Evolutionary conservation across 2,113 vertebrate species (phyloP).

Genomic region (Pygoscelis antarcticus): DNA sequence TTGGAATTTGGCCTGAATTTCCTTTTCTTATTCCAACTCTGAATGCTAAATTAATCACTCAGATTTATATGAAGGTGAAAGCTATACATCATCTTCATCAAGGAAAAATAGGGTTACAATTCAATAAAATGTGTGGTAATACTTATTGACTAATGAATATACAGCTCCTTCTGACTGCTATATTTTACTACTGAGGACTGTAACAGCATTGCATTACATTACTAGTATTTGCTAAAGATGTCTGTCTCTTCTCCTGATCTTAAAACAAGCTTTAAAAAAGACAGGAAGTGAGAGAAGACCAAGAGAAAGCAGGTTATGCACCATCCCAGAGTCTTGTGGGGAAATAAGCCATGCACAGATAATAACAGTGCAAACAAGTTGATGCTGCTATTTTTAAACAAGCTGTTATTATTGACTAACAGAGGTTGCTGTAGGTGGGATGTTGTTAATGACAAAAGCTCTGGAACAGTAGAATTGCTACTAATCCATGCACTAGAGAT

Average conservation of each 20-base stretch:
- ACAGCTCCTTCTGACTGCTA: conserved; percentile 31
- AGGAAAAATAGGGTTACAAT: conserved; percentile 64
- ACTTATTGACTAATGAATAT: conserved; percentile 68
- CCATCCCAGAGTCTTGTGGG: conserved; percentile 23
- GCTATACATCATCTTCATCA: conserved; percentile 33
- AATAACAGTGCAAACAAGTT: conserved; percentile 55
- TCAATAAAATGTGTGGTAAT: conserved; percentile 51
- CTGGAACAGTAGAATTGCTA: conserved; percentile 5
- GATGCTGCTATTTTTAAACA: conserved; percentile 74
- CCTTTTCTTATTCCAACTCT: background rate
- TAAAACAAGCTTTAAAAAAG: conserved; percentile 3
- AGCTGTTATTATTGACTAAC: conserved; percentile 83
- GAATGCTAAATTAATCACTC: conserved; percentile 69
- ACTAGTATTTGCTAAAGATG: conserved; percentile 49
- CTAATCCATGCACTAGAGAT: conserved; percentile 15
- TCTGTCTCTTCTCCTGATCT: conserved; percentile 30
- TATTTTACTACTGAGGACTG: conserved; percentile 53
- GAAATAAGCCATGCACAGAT: conserved; percentile 37
- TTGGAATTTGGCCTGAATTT: conserved; percentile 51
- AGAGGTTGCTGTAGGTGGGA: conserved; percentile 73
- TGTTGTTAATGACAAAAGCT: conserved; percentile 70
- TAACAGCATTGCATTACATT: conserved; percentile 46
- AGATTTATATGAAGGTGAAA: conserved; percentile 61
- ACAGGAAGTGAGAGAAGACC: background rate
- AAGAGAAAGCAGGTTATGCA: conserved; percentile 1